phyloP scores from a whole-genome alignment of 2,888 invertebrate species.

The Adineta ricciae region DNA sequence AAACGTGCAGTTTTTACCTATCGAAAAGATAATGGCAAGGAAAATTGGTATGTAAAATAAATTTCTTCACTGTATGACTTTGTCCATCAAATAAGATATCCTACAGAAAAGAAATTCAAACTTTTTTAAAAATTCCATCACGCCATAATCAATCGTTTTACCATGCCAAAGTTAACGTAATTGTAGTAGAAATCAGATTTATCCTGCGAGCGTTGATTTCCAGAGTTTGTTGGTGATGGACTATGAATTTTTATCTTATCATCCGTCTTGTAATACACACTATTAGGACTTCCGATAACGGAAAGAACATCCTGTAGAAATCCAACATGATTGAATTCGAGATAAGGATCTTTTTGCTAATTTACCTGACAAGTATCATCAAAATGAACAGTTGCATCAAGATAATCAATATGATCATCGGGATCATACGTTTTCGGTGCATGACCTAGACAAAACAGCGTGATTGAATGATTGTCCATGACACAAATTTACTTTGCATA shows the following conservation, averaged over 20 bases:
- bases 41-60: constrained; percentile 92
- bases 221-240: constrained; percentile 40
- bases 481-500: constrained; percentile 34
- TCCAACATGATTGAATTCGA: neutral
- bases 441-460: neutral
- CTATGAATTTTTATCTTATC: constrained; percentile 95
- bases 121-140: too few species aligned
- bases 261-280: constrained; percentile 89
- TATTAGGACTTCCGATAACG: constrained; percentile 78
- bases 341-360: neutral
- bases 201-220: constrained; percentile 36
- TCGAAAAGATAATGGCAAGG: constrained; percentile 99
- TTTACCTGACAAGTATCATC: constrained; percentile 67
- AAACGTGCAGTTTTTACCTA: constrained; percentile 60
- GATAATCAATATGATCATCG: constrained; percentile 13
- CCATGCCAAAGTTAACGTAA: constrained; percentile 88
- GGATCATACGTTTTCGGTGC: neutral
- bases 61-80: constrained; percentile 84
- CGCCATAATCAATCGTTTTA: constrained; percentile 43
- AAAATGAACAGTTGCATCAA: constrained; percentile 64
- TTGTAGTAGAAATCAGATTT: constrained; percentile 95
- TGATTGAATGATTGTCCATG: too few species aligned
- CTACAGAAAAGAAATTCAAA: constrained; percentile 53
- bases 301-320: constrained; percentile 63
- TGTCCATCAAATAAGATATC: constrained; percentile 91